Percentiles rank a stretch among this genome's conserved stretches.
These are phyloP conservation scores for Drymodes brunneopygia DNA, from an alignment of 2,113 vertebrate species.

Conservation along the genomic window DNA sequence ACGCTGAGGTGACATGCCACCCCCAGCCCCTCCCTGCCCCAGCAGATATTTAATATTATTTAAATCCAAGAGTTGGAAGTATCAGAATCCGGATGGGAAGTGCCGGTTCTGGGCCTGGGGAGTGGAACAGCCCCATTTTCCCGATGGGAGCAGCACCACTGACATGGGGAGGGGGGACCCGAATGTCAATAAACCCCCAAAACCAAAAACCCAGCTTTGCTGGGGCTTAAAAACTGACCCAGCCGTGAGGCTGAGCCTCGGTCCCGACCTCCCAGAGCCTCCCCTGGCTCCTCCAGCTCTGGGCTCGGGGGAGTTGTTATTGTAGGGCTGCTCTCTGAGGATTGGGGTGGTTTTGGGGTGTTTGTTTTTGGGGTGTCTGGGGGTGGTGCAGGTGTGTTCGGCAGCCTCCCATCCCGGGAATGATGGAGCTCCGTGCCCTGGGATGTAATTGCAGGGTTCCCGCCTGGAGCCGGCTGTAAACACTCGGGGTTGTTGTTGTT, in stretches of 20 bases:
- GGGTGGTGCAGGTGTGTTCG: accelerated
- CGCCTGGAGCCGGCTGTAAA: neutral
- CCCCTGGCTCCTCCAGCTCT: accelerated
- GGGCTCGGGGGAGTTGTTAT: accelerated
- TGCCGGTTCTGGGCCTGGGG: neutral
- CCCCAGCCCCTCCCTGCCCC: neutral
- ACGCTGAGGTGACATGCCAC: neutral
- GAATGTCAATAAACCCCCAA: neutral
- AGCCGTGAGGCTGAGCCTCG: accelerated
- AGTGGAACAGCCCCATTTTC: neutral
- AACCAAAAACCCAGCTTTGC: neutral
- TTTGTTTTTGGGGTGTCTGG: accelerated
- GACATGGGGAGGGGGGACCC: accelerated
- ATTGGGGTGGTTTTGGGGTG: accelerated
- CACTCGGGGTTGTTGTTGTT: accelerated
- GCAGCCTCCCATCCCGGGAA: neutral
- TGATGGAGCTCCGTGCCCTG: accelerated
- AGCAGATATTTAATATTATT: neutral
- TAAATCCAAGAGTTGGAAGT: neutral
- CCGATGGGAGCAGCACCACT: accelerated
- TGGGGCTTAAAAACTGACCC: neutral
- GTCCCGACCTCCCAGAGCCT: accelerated
- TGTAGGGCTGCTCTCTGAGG: neutral
- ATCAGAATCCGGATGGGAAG: accelerated
- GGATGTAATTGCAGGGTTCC: neutral